Conservation (phyloP, 1,140 invertebrate genomes). For the Panagrolaimus sp. region DNA sequence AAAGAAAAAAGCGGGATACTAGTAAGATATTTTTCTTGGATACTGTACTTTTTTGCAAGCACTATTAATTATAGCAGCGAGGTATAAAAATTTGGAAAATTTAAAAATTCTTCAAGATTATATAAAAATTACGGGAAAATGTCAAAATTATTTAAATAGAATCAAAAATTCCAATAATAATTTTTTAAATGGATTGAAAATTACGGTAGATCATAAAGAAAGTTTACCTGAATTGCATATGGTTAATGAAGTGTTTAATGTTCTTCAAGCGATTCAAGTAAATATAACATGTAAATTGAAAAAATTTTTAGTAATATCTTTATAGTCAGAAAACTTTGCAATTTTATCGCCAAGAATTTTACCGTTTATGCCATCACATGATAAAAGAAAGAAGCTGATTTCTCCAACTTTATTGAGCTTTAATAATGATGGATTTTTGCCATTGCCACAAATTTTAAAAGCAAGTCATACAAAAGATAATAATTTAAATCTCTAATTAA, state of each 20-base stretch:
- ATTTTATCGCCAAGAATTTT: background rate
- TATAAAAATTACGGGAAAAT: background rate
- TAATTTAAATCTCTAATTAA: background rate
- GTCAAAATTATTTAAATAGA: background rate
- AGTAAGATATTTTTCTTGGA: background rate
- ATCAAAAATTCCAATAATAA: background rate
- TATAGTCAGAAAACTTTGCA: background rate
- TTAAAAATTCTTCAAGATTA: background rate
- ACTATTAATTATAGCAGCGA: conserved; percentile 1
- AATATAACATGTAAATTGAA: background rate
- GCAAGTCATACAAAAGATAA: background rate
- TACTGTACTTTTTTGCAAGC: background rate
- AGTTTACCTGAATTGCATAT: background rate
- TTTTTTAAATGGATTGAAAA: background rate
- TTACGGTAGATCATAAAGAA: background rate
- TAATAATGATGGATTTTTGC: conserved; percentile 1
- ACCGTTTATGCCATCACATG: background rate
- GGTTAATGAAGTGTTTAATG: background rate
- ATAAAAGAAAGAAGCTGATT: background rate
- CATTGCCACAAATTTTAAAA: background rate
- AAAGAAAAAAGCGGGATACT: conserved; percentile 5
- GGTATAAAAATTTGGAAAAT: background rate
- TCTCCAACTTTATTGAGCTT: background rate
- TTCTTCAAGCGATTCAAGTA: background rate
- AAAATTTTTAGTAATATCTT: background rate